Conservation (phyloP, 2,113 vertebrate species). For the Chlamydotis undulata region DNA sequence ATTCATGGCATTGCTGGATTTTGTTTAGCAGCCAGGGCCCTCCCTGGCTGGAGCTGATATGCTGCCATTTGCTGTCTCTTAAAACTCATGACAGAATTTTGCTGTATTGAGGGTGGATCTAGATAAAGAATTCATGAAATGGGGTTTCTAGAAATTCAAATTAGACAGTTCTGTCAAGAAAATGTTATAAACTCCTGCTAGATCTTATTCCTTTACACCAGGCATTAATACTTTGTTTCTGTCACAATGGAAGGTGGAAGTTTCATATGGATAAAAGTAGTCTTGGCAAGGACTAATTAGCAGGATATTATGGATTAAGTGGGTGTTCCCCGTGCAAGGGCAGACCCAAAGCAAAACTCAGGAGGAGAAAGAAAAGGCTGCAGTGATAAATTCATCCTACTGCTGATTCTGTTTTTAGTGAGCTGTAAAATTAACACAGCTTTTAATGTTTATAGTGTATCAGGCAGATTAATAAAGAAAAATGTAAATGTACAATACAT, state of each 20-base stretch:
- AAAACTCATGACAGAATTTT: background rate
- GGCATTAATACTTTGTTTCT: background rate
- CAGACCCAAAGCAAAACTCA: background rate
- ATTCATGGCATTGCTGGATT: background rate
- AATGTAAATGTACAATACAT: background rate
- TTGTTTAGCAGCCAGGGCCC: background rate
- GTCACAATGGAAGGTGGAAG: background rate
- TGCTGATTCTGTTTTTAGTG: background rate
- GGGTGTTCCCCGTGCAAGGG: background rate
- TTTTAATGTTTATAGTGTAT: background rate
- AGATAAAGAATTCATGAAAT: background rate
- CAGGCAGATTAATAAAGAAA: background rate
- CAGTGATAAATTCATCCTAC: background rate
- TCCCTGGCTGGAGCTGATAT: background rate
- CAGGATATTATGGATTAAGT: background rate
- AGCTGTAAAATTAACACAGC: constrained; percentile 20
- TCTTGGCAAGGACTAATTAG: background rate
- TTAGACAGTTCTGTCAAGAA: constrained; percentile 10
- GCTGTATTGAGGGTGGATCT: background rate
- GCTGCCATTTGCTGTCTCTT: background rate
- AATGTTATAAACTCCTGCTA: background rate
- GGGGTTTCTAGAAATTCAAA: constrained; percentile 8
- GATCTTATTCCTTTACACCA: background rate
- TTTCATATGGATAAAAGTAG: background rate
- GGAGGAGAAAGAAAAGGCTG: background rate